A percentile compares a stretch with the other conserved stretches of the same genome.
phyloP scores from a whole-genome alignment of 2,797 vertebrate genomes.

The Fistularia commersonii region DNA sequence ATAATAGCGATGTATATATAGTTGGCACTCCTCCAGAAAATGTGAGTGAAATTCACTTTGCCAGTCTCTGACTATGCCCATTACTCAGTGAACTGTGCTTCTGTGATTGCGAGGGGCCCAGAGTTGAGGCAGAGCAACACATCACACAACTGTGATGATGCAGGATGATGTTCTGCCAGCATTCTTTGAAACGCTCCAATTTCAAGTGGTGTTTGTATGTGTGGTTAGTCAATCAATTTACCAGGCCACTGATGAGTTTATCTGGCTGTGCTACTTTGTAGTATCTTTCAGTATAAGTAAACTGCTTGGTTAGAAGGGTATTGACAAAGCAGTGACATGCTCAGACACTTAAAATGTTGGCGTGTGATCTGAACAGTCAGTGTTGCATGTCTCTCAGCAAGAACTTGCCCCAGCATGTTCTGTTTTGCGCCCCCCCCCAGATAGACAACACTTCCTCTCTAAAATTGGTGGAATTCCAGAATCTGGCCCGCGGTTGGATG shows the following conservation, averaged over 20 bases:
- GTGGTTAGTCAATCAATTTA: constrained; percentile 29
- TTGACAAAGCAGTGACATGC: constrained; percentile 12
- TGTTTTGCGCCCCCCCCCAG: not conserved
- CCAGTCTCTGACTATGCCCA: constrained; percentile 54
- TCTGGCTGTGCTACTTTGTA: constrained; percentile 11
- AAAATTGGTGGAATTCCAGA: constrained; percentile 67
- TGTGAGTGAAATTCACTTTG: constrained; percentile 62
- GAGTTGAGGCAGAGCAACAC: constrained; percentile 38
- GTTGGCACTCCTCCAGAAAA: constrained; percentile 45
- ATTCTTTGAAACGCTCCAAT: constrained; percentile 23
- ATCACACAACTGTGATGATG: constrained; percentile 40
- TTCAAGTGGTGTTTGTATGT: constrained; percentile 21
- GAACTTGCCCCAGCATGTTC: constrained; percentile 55
- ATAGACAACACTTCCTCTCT: constrained; percentile 56
- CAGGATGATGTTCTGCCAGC: constrained; percentile 31
- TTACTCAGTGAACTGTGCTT: constrained; percentile 60
- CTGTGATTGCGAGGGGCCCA: constrained; percentile 48
- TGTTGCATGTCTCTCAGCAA: constrained; percentile 27
- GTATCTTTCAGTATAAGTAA: constrained; percentile 14
- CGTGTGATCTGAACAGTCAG: constrained; percentile 21
- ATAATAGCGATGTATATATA: constrained; percentile 56
- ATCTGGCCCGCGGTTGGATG: constrained; percentile 42
- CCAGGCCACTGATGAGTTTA: constrained; percentile 12
- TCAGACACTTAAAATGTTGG: constrained; percentile 9
- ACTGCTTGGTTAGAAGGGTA: constrained; percentile 9